Percentiles rank a stretch among this genome's conserved stretches.
Evolutionary conservation across 2,797 vertebrate species (phyloP).

Genomic region (Chiloscyllium punctatum): DNA sequence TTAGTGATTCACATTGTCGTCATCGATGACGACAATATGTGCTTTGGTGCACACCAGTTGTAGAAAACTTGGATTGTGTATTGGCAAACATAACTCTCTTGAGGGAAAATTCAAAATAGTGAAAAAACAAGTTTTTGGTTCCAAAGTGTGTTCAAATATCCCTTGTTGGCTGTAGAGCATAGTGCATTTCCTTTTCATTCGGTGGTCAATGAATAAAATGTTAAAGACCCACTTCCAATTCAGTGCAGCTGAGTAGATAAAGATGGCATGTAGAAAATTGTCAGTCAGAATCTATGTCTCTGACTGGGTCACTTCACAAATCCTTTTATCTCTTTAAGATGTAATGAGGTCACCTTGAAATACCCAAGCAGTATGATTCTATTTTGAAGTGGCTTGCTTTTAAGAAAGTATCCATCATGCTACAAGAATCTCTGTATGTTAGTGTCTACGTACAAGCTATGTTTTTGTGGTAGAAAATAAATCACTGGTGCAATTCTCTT

Average conservation of each 20-base stretch:
- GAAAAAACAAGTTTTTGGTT: not conserved
- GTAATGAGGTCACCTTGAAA: not conserved
- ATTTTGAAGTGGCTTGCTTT: not conserved
- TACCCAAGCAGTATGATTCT: not conserved
- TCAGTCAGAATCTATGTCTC: not conserved
- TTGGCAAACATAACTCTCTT: not conserved
- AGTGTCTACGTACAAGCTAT: not conserved
- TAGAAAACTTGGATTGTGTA: not conserved
- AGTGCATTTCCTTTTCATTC: not conserved
- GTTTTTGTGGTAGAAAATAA: not conserved
- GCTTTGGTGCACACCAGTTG: not conserved
- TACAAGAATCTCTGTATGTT: not conserved
- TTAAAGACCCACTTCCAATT: not conserved
- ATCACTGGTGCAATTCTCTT: not conserved
- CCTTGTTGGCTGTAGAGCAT: not conserved
- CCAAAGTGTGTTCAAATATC: not conserved
- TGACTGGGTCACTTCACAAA: not conserved
- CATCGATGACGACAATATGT: not conserved
- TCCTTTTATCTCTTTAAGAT: not conserved
- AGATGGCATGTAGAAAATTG: not conserved
- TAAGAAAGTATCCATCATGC: not conserved
- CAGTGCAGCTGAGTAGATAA: not conserved
- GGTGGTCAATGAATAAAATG: not conserved
- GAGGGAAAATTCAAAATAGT: not conserved
- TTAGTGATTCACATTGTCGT: not conserved